Percentiles rank a stretch among this genome's conserved stretches.
Evolutionary conservation across 92 coral and sea anemone species (phyloP).

Genomic region (Zoanthus sansibaricus): DNA sequence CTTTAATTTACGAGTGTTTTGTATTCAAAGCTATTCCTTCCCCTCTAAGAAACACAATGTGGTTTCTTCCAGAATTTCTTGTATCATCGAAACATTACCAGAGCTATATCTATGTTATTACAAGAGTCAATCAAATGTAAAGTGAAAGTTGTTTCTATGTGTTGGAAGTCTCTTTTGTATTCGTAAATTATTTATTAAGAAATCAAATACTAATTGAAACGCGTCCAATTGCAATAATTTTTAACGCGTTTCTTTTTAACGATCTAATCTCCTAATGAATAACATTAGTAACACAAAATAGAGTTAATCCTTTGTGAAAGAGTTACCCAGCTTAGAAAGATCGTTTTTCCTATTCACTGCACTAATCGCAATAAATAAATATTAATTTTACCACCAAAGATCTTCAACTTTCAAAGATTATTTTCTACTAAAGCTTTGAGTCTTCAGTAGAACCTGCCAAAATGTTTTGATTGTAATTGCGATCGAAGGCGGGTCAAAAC

Average conservation of each 20-base stretch:
- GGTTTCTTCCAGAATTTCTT: background rate
- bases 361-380: background rate
- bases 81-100: background rate
- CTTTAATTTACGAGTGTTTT: slow-evolving; percentile 35
- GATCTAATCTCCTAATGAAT: slow-evolving; percentile 25
- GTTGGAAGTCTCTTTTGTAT: slow-evolving; percentile 37
- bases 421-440: background rate
- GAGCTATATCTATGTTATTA: background rate
- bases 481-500: slow-evolving; percentile 17
- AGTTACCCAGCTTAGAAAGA: background rate
- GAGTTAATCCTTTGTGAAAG: slow-evolving; percentile 21
- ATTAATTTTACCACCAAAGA: background rate
- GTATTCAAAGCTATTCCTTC: slow-evolving; percentile 9
- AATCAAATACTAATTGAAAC: slow-evolving; percentile 49
- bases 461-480: slow-evolving; percentile 27
- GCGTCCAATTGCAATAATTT: slow-evolving; percentile 47
- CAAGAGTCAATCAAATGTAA: background rate
- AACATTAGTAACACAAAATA: slow-evolving; percentile 23
- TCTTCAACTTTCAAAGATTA: background rate
- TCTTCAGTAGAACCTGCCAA: background rate
- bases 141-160: slow-evolving; percentile 4
- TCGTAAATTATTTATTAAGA: slow-evolving; percentile 45
- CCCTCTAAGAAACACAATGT: background rate
- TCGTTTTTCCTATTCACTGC: background rate
- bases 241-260: slow-evolving; percentile 45